A percentile compares a stretch with the other conserved stretches of the same genome.
These are phyloP conservation scores for Argentina silus DNA, from an alignment of 2,797 vertebrate genomes.

Conservation along the genomic window DNA sequence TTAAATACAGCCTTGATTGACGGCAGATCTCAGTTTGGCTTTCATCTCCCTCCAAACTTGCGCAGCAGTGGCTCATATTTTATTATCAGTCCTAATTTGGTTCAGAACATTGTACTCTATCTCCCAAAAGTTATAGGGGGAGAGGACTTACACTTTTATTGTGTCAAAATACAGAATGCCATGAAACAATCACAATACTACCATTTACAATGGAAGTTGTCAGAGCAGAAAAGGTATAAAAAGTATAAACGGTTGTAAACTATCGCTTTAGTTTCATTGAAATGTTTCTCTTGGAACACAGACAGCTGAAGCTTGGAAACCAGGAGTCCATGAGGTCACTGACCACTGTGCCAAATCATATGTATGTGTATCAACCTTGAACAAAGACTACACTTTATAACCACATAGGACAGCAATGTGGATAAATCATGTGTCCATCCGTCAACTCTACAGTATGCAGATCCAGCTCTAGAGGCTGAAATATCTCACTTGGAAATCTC, in stretches of 20 bases:
- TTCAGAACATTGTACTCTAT: neutral
- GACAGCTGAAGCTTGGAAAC: too few species aligned
- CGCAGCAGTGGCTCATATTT: neutral
- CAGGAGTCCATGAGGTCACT: neutral
- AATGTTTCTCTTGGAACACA: too few species aligned
- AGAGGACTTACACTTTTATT: neutral
- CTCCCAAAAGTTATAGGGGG: neutral
- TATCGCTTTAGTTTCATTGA: too few species aligned
- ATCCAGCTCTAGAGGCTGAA: neutral
- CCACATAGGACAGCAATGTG: neutral
- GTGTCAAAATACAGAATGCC: neutral
- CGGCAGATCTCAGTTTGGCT: neutral
- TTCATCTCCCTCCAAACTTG: slow-evolving; percentile 29
- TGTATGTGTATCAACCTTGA: neutral
- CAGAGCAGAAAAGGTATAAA: too few species aligned
- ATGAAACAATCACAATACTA: neutral
- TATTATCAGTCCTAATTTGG: neutral
- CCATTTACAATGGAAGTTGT: too few species aligned
- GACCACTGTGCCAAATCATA: neutral
- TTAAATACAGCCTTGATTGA: slow-evolving; percentile 31
- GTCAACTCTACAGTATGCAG: neutral
- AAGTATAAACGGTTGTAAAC: too few species aligned
- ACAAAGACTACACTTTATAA: neutral
- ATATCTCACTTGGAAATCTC: slow-evolving; percentile 1
- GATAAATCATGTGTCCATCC: neutral